Conservation (phyloP, 2,888 invertebrate genomes). For the Gari tellinella region DNA sequence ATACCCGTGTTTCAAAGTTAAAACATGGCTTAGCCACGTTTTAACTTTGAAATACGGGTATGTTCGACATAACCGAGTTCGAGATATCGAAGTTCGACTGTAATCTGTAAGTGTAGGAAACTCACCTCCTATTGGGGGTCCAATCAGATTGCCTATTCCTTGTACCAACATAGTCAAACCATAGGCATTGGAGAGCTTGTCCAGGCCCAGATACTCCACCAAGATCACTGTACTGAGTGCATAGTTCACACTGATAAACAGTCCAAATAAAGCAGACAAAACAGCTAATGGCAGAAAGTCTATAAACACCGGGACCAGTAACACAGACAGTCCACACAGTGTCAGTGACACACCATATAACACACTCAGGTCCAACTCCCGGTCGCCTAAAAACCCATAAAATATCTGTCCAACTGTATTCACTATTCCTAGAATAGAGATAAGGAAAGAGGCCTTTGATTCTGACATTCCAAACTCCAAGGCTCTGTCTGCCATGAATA, state of each 20-base stretch:
- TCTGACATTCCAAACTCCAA: conserved; percentile 86
- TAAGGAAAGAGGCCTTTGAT: conserved; percentile 88
- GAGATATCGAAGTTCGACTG: no score
- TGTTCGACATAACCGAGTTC: no score
- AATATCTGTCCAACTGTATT: conserved; percentile 91
- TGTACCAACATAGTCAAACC: conserved; percentile 94
- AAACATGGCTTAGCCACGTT: no score
- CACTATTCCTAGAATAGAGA: conserved; percentile 91
- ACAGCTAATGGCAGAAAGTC: conserved; percentile 71
- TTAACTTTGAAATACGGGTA: no score
- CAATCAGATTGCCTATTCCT: conserved; percentile 91
- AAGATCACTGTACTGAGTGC: conserved; percentile 93
- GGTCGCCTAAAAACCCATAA: conserved; percentile 95
- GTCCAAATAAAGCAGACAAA: conserved; percentile 88
- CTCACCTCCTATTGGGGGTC: conserved; percentile 93
- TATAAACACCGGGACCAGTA: conserved; percentile 75
- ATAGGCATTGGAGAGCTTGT: conserved; percentile 95
- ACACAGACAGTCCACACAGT: conserved; percentile 83
- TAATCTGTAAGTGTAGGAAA: no score
- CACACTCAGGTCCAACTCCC: conserved; percentile 91
- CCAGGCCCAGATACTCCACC: conserved; percentile 94
- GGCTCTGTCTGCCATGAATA: conserved; percentile 93
- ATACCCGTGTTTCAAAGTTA: no score
- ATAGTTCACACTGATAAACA: conserved; percentile 96
- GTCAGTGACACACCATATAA: conserved; percentile 92